Base-by-base conservation (phyloP, 2,888 invertebrate genomes). In the Villa cingulata region DNA sequence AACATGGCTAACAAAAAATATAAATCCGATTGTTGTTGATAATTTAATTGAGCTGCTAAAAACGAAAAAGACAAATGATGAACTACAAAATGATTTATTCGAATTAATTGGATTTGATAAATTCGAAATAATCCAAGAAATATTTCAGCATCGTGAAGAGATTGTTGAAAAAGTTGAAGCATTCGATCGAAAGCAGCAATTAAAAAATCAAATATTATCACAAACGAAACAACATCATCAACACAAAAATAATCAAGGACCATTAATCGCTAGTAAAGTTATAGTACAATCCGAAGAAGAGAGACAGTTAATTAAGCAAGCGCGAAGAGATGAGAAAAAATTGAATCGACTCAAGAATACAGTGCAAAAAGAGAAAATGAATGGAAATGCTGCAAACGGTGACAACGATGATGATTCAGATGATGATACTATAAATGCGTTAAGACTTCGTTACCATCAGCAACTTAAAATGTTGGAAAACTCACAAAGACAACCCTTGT, bases 21-120 rank as follows among this genome's bases (percentile, higher is more conserved):
- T 81, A 2, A 74, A 72, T 51, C 72, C 74, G 1, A 77, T 81
- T 54, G 76, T 83, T 40, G 64, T 74, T 6, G 72, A 75, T 49
- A 74, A 75, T 2, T 70, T 83, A 19, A 68, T 78, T 19, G 72
- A 72, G 1, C 71, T 79, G 51, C 65, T 88, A 0, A 77, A 77
- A 53, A 77, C 80, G 0, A 69, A 74, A 15, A 72, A 76, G 53
- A 72, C 72, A 27, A 79, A 76, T 54, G 78, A 79, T 51, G 85
- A 84, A 58, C 69, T 88, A 51, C 83, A 88, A 63, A 83, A 83
- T 60, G 86, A 87, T 66, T 70, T 96, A 18, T 85, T 92, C 65
- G 95, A 96, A 58, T 70, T 94, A 5, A 73, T 92, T 20, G 96
- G 96, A 0, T 90, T 85, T 64, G 88, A 92, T 55, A 72, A 81